Conservation (phyloP, 2,888 invertebrate genomes). For the Drosophila melanosoma region DNA sequence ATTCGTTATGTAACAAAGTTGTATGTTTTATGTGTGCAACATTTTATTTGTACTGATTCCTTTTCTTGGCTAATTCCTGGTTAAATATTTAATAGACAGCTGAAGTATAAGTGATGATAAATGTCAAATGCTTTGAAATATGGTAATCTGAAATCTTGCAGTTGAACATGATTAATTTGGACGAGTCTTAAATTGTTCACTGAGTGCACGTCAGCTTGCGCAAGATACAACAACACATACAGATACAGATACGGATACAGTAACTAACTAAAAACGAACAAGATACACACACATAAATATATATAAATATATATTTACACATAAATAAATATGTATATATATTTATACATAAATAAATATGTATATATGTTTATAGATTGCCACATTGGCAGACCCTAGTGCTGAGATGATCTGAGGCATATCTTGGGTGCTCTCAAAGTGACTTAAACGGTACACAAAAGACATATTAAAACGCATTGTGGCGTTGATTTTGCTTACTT, state of each 20-base stretch:
- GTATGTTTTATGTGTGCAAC: not conserved
- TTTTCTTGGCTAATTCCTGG: not conserved
- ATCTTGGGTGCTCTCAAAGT: conserved; percentile 54
- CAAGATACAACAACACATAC: conserved; percentile 27
- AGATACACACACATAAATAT: conserved; percentile 3
- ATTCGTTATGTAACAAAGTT: not conserved
- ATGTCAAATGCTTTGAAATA: conserved; percentile 1
- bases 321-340: not conserved
- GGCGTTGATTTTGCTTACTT: conserved; percentile 72
- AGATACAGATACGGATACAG: conserved; percentile 1
- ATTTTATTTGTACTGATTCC: not conserved
- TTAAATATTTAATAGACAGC: not conserved
- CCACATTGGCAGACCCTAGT: conserved; percentile 23
- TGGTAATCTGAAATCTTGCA: conserved; percentile 10
- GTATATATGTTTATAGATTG: conserved; percentile 15
- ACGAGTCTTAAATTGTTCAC: conserved; percentile 37
- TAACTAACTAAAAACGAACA: conserved; percentile 2
- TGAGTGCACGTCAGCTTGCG: conserved; percentile 56
- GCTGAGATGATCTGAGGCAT: conserved; percentile 28
- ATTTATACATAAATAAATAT: not conserved
- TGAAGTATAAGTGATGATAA: not conserved
- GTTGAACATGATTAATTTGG: conserved; percentile 42
- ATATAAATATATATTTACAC: not conserved
- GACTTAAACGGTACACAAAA: conserved; percentile 76
- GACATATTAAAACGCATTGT: conserved; percentile 77